Base-by-base conservation (phyloP, 2,888 invertebrate genomes). In the Ectobius pallidus region DNA sequence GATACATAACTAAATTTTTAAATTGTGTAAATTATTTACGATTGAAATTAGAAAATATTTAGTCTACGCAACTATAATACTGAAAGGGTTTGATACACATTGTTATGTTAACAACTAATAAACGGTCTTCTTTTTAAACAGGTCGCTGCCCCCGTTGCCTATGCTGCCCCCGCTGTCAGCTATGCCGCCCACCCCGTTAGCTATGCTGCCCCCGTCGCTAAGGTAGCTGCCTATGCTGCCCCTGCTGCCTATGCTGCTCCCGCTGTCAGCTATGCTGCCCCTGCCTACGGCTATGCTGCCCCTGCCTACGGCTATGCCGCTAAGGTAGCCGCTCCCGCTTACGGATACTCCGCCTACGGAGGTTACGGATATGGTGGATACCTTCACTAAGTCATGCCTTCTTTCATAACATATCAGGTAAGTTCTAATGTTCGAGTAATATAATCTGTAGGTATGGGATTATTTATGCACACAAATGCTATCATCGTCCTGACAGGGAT, bases 201-300 rank as follows among this genome's bases (percentile, higher is more conserved):
- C 11, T 74, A 70, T 27, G 65, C 70, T 39, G 73, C 70, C 32
- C 70, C 70, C 67, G 25, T 25, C 34, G 22, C 20, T 30, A 49
- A 27, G 27, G 22, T 44, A 30, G 69, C 69, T 0, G 44, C 69
- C n/a, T 27, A 25, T 16, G 32, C 30, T 18, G 30, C 63, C 14
- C n/a, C 18, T 9, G 62, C 39, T n/a, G 58, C 39, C 42, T 61
- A 69, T 16, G 25, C 27, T 14, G 69, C 68, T 30, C 74, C 71
- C 69, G 71, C 74, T 25, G 20, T 74, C 34, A 49, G 70, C 25
- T 67, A 72, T 25, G 73, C 73, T 55, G 70, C 70, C 18, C 68
- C 61, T 49, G 67, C 68, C 20, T 65, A 65, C 20, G 72, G 68
- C 49, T 30, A 52, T 20, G 70, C 74, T 39, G 42, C 46, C 63